Base-by-base conservation (phyloP, 2,113 vertebrate species). In the Ascaphus truei region DNA sequence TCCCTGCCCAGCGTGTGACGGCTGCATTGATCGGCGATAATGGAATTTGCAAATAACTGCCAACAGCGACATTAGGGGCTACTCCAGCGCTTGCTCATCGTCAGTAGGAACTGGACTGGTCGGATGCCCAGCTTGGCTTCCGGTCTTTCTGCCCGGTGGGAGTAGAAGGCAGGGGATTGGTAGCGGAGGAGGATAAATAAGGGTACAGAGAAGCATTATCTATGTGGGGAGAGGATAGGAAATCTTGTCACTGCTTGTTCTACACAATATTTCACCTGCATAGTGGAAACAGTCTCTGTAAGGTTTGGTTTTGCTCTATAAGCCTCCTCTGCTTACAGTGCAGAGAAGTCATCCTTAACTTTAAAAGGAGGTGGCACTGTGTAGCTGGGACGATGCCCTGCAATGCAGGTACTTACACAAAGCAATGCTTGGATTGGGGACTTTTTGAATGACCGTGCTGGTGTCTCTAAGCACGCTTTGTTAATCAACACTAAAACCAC, bases 1-100 rank as follows among this genome's bases (percentile, higher is more conserved):
- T 81, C 66, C 66, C 67, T 71, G 52, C 56, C 57, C 61, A 61
- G 33, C 45, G 23, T 61, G 85, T 81, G 89, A 88, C 84, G 80
- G 84, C 82, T 2, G 86, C 90, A 89, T 91, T 81, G 90, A 92
- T 89, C 82, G 74, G 82, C 85, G 81, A 85, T 84, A 88, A 91
- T 90, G 90, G 88, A 79, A 89, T 78, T 75, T 76, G 84, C 80
- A 73, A 73, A 76, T 25, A 78, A 51, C 83, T 83, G 88, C 87
- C 86, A 85, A 64, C 72, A 82, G 79, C 83, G 76, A 79, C 85
- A 85, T 85, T 82, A 86, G 75, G 81, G 67, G 78, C 82, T 83
- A 71, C 81, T 80, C 83, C 80, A 72, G 9, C 29, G 57, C 81
- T 79, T 77, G 76, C 76, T 82, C 83, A 83, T 81, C 74, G 25